Conservation (phyloP, 2,888 invertebrate genomes). For the Sinodicranocentrus sp. region DNA sequence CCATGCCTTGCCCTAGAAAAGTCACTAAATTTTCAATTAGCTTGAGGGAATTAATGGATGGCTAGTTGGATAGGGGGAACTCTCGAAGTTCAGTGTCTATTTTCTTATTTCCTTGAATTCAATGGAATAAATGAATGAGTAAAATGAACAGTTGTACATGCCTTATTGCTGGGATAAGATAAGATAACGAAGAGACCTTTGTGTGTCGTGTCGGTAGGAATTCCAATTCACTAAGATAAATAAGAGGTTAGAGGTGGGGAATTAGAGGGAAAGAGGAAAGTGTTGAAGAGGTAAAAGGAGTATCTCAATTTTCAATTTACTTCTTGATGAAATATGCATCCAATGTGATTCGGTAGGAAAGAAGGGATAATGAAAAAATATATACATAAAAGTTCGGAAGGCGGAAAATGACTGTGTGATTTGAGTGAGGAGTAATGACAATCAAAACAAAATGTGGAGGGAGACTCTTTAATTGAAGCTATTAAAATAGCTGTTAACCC, state of each 20-base stretch:
- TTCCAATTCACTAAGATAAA: neutral
- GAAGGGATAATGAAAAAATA: conserved; percentile 4
- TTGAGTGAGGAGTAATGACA: too few species aligned
- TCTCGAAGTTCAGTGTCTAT: neutral
- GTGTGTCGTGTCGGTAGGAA: neutral
- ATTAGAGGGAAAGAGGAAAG: neutral
- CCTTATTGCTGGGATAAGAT: neutral
- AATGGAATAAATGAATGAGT: conserved; percentile 15
- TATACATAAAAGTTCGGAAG: neutral
- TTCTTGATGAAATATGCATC: conserved; percentile 52
- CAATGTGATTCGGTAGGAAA: conserved; percentile 43
- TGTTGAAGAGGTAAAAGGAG: conserved; percentile 8
- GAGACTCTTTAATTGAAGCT: conserved; percentile 8
- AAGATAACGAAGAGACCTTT: neutral
- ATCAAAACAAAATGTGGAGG: neutral
- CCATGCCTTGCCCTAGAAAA: conserved; percentile 1
- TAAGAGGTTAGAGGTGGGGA: neutral
- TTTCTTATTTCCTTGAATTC: neutral
- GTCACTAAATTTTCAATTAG: conserved; percentile 55
- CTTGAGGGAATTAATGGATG: conserved; percentile 19
- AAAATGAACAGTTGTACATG: neutral
- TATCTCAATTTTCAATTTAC: conserved; percentile 49
- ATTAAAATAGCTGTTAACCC: conserved; percentile 14
- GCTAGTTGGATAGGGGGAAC: conserved; percentile 6
- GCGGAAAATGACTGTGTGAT: neutral